Evolutionary conservation across 2,888 invertebrate genomes (phyloP), one percentile per base, ranked within the genome.

Genomic region (Cheilosia soror): DNA sequence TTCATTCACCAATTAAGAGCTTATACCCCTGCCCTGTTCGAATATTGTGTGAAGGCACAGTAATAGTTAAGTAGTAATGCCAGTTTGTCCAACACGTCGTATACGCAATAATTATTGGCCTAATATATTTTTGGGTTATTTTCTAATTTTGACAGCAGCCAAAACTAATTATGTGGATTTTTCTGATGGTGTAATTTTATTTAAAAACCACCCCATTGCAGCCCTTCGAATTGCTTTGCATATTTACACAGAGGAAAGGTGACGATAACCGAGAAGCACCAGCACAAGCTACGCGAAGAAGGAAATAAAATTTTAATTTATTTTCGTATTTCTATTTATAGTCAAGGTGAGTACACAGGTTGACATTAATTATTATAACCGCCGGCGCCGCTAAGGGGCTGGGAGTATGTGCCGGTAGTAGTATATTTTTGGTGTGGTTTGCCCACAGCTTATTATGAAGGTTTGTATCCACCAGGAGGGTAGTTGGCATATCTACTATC

Each of bases 281-380:
- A 27, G 53, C 27, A 44, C n/a, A 15, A 27, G 27, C 31, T 25
- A 47, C 15, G 31, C 5, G 44, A 1, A 60, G 31, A 62, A 47
- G 37, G 31, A 42, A 49, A 63, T 58, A 55, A 42, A 62, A 66
- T 71, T 62, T 62, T 25, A 65, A 20, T 20, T 20, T 58, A 71
- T 72, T 60, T 78, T 33, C 33, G 53, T 58, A 55, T 55, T 69
- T 57, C 69, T 60, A 57, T 60, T 81, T 63, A 57, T 57, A 68
- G 72, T 33, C 78, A 62, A 82, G 77, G 72, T 77, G 77, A 77
- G 66, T 72, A 62, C 66, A 78, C 68, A 83, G 83, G 73, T 73
- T 78, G 78, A 83, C 62, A 78, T 78, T 62, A 73, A 83, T 76
- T 80, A 73, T 40, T 20, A 53, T 55, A 65, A 72, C 66, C 44